Percentiles rank a stretch among this genome's conserved stretches.
Conservation (phyloP, 2,888 invertebrate genomes). For the Nyleta sp. region DNA sequence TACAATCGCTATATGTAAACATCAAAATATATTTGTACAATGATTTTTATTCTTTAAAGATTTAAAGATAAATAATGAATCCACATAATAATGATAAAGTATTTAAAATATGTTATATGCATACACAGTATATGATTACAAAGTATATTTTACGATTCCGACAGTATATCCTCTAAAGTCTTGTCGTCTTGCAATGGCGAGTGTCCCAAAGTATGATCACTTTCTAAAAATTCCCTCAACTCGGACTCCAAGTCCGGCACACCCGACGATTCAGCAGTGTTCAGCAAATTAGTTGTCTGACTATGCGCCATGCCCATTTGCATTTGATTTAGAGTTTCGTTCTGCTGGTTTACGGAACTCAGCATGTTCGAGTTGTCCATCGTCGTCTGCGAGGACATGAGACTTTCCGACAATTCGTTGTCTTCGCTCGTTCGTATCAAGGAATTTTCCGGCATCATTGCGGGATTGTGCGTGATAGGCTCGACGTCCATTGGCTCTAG, state of each 20-base stretch:
- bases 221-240: constrained; percentile 88
- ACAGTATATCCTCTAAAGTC: constrained; percentile 80
- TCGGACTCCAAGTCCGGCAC: constrained; percentile 87
- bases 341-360: constrained; percentile 69
- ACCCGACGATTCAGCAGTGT: constrained; percentile 75
- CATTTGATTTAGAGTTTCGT: constrained; percentile 73
- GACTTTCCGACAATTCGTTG: constrained; percentile 71
- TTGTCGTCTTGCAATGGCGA: constrained; percentile 82
- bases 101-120: constrained; percentile 45
- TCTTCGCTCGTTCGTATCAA: constrained; percentile 69
- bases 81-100: constrained; percentile 17
- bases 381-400: constrained; percentile 72
- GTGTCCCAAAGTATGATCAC: constrained; percentile 85
- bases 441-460: constrained; percentile 76
- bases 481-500: constrained; percentile 81
- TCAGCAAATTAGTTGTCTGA: constrained; percentile 73
- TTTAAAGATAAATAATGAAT: constrained; percentile 51
- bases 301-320: constrained; percentile 77
- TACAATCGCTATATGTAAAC: too few relatives aligned
- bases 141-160: constrained; percentile 76
- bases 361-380: constrained; percentile 71
- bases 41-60: constrained; percentile 14
- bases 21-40: constrained; percentile 11
- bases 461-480: constrained; percentile 78
- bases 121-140: constrained; percentile 25